These are phyloP conservation scores for Phalacrocorax pelagicus DNA, from an alignment of 2,113 vertebrate genomes.

Conservation along the genomic window DNA sequence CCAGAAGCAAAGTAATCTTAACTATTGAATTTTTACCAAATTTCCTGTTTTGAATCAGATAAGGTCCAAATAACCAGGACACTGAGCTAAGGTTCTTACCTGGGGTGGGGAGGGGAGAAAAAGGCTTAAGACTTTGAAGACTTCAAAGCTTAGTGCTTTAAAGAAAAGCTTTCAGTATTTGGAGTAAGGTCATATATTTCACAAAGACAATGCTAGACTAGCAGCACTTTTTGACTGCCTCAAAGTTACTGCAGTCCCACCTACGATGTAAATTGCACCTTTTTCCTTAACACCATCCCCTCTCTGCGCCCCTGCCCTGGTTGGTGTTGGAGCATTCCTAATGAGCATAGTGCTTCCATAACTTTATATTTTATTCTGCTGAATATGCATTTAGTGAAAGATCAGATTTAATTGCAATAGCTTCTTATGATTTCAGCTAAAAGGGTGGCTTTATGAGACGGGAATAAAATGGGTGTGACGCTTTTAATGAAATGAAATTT, in stretches of 20 bases:
- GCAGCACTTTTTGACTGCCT: neutral
- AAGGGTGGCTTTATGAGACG: neutral
- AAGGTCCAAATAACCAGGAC: neutral
- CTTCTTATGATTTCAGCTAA: neutral
- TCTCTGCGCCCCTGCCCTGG: rapidly evolving
- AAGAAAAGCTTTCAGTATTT: neutral
- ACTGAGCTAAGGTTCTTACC: neutral
- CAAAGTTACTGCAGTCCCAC: neutral
- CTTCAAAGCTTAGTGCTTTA: neutral
- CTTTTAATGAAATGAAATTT: neutral
- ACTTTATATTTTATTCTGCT: neutral
- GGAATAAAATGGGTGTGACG: neutral
- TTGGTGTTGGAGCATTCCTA: neutral
- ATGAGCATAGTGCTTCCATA: neutral
- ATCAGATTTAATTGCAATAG: neutral
- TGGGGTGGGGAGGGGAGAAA: too few species aligned
- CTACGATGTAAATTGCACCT: neutral
- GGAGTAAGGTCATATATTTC: neutral
- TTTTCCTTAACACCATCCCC: neutral
- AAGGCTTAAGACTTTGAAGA: neutral
- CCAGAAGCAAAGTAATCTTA: neutral
- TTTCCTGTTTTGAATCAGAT: neutral
- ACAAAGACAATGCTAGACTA: neutral
- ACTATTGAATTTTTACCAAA: neutral
- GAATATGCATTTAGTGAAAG: neutral